Evolutionary conservation across 2,797 vertebrate species (phyloP).

Genomic region (Hydrocynus forskahlii): DNA sequence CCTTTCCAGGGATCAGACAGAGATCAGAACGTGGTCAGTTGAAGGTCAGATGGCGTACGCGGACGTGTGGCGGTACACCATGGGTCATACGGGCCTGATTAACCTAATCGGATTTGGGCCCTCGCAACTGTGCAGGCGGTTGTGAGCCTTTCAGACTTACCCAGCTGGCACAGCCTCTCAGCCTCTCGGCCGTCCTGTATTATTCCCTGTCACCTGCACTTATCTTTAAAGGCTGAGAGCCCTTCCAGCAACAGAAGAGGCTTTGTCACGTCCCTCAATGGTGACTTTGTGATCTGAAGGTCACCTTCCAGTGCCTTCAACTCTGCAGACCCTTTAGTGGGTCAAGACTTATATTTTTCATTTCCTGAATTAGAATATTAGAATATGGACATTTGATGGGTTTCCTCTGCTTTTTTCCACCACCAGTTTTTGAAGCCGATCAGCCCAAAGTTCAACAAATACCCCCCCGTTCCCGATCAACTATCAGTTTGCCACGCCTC

Average conservation of each 20-base stretch:
- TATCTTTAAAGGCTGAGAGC: constrained; percentile 41
- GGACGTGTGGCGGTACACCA: background rate
- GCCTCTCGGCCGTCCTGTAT: constrained; percentile 40
- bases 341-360: background rate
- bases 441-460: too few relatives aligned
- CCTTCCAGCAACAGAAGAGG: constrained; percentile 25
- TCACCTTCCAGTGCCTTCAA: background rate
- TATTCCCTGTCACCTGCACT: constrained; percentile 51
- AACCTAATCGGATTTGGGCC: constrained; percentile 45
- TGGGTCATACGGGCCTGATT: constrained; percentile 48
- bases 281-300: constrained; percentile 31
- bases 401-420: too few relatives aligned
- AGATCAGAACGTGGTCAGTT: constrained; percentile 11
- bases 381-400: too few relatives aligned
- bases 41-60: background rate
- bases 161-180: constrained; percentile 30
- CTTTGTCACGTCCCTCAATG: constrained; percentile 7
- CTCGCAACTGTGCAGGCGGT: background rate
- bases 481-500: too few relatives aligned
- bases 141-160: background rate
- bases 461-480: too few relatives aligned
- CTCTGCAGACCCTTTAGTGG: background rate
- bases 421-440: too few relatives aligned
- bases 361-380: too few relatives aligned
- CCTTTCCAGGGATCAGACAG: background rate